phyloP scores from a whole-genome alignment of 2,113 vertebrate species.

The Alosa alosa region DNA sequence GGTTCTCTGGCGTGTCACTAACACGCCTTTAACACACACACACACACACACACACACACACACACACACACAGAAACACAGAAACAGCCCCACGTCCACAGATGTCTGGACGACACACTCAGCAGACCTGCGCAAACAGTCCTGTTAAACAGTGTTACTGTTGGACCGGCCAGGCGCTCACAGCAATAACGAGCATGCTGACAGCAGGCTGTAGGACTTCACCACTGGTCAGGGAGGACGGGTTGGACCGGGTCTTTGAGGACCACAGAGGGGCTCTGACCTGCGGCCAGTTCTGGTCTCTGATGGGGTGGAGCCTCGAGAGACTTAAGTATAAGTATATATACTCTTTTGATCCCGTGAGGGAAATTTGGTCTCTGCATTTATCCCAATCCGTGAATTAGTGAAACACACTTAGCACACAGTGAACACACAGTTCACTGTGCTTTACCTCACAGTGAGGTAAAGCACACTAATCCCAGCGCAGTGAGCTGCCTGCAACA shows the following conservation, averaged over 20 bases:
- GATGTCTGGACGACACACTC: background rate
- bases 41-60: background rate
- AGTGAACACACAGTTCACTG: no score
- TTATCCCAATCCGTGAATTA: no score
- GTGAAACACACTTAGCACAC: no score
- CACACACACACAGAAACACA: background rate
- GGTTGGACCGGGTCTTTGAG: background rate
- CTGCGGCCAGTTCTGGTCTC: background rate
- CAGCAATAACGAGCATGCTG: background rate
- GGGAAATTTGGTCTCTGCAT: no score
- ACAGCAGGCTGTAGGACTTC: background rate
- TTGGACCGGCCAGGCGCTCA: background rate
- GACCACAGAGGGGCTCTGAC: background rate
- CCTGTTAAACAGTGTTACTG: background rate
- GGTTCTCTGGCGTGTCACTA: constrained; percentile 5
- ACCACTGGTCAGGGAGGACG: background rate
- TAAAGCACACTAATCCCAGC: no score
- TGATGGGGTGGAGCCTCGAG: background rate
- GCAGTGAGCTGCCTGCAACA: no score
- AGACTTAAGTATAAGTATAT: no score
- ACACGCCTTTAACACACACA: background rate
- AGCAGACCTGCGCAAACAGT: background rate
- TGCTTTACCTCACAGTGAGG: no score
- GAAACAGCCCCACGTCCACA: background rate
- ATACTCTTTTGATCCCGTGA: no score